These are phyloP conservation scores for Enteromius paludinosus DNA, from an alignment of 2,797 vertebrate genomes.

Conservation along the genomic window DNA sequence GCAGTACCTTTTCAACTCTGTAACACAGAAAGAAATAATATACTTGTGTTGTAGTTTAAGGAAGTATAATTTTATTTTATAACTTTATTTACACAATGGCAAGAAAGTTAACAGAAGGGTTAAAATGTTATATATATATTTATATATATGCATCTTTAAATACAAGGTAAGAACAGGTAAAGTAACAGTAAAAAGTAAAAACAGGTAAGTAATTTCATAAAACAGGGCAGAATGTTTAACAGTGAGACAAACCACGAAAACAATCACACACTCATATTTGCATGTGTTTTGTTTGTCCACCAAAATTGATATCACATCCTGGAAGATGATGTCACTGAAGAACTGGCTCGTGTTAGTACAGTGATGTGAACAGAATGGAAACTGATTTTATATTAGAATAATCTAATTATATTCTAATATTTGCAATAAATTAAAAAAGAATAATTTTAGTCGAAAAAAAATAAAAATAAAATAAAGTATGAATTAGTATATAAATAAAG, in stretches of 20 bases:
- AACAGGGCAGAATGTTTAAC: not conserved
- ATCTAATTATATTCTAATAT: not conserved
- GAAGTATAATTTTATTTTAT: not conserved
- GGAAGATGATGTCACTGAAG: not conserved
- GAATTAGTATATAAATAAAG: not conserved
- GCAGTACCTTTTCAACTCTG: not conserved
- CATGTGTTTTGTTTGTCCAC: not conserved
- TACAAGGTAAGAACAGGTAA: too few relatives aligned
- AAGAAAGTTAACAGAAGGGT: not conserved
- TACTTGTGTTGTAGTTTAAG: not conserved
- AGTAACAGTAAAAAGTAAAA: too few relatives aligned
- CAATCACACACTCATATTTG: too few relatives aligned
- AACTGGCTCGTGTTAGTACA: not conserved
- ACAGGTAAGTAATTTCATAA: too few relatives aligned
- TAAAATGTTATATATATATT: not conserved
- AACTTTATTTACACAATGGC: not conserved
- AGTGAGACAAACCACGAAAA: not conserved
- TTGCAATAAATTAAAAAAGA: not conserved
- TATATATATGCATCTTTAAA: too few relatives aligned
- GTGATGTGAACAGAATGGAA: not conserved
- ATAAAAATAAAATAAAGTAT: rapidly evolving
- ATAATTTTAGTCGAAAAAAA: not conserved
- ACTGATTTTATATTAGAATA: not conserved
- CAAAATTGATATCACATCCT: not conserved
- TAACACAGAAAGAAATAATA: not conserved